phyloP scores from a whole-genome alignment of 2,797 vertebrate genomes.

The Chaenodraco wilsoni region DNA sequence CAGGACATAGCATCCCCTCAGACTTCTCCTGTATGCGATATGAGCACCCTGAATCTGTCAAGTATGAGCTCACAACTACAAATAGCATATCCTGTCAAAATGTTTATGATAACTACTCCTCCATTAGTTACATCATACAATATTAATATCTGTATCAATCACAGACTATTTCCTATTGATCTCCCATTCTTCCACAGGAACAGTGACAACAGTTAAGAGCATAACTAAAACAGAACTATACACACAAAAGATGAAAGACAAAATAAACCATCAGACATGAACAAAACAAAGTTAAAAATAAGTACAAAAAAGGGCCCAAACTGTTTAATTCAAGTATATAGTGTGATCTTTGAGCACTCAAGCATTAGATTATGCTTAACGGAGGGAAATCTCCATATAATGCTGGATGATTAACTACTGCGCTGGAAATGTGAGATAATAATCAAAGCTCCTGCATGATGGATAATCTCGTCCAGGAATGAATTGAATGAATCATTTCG shows the following conservation, averaged over 20 bases:
- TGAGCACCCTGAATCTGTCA: conserved; percentile 7
- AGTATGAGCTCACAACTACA: conserved; percentile 21
- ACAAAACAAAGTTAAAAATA: too few relatives aligned
- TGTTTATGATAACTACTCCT: neutral
- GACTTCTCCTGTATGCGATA: conserved; percentile 76
- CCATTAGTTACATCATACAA: neutral
- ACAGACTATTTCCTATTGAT: neutral
- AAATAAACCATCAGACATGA: too few relatives aligned
- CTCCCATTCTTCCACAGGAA: neutral
- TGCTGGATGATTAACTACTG: neutral
- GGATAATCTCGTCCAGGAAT: conserved; percentile 14
- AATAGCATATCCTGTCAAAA: neutral
- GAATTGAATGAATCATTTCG: conserved; percentile 30
- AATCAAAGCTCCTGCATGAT: conserved; percentile 4
- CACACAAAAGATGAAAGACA: neutral
- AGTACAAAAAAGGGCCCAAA: neutral
- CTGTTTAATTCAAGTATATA: neutral
- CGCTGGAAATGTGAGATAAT: neutral
- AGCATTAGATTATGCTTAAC: neutral
- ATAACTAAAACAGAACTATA: neutral
- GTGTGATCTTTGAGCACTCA: neutral
- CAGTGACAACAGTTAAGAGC: neutral
- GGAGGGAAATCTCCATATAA: too few relatives aligned
- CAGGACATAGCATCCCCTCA: conserved; percentile 75
- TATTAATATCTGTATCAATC: conserved; percentile 4